Evolutionary conservation across 2,113 vertebrate species (phyloP), one percentile per base, ranked within the genome.

Genomic region (Choloepus hoffmanni): DNA sequence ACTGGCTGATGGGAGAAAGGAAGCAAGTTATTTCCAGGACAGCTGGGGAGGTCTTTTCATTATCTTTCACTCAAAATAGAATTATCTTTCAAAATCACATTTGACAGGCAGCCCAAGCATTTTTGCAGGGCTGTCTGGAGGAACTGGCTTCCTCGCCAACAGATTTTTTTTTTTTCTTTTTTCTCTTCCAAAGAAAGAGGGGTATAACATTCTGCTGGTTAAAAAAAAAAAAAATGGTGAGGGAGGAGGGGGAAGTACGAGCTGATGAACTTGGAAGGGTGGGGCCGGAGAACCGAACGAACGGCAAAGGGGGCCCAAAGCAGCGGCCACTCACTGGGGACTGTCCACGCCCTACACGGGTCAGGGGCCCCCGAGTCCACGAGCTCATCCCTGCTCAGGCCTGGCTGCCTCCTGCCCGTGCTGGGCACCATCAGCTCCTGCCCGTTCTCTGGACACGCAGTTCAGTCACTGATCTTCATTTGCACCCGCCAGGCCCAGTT

Each of bases 11-110:
- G 26, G 36, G 45, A 65, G 43, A 45, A 60, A 73, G 72, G 23
- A 90, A 83, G 40, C 21, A 12, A 81, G 93, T 92, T 89, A 93
- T 95, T 97, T 94, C 83, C 92, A 91, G 92, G 95, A 91, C 95
- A 96, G 43, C 92, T 45, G 78, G 86, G 89, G 26, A 89, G 89
- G 74, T 88, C 95, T 78, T 97, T 97, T 89, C 68, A 67, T 97
- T 91, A 96, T 96, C 55, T 76, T 97, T 68, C 4, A 26, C 72
- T 97, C 48, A 77, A 96, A 97, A 94, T 70, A 74, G 95, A 90
- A 82, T 89, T 74, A 79, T 91, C 79, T 72, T 78, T 36, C 2
- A 43, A 95, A 96, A 92, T 73, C 45, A 83, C 82, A 86, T 95
- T 79, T 91, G 92, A 68, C n/a, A 21, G 62, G 33, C 19, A 24